Evolutionary conservation across 2,888 invertebrate genomes (phyloP), one percentile per base, ranked within the genome.

Genomic region (Eumerus sabulonum): DNA sequence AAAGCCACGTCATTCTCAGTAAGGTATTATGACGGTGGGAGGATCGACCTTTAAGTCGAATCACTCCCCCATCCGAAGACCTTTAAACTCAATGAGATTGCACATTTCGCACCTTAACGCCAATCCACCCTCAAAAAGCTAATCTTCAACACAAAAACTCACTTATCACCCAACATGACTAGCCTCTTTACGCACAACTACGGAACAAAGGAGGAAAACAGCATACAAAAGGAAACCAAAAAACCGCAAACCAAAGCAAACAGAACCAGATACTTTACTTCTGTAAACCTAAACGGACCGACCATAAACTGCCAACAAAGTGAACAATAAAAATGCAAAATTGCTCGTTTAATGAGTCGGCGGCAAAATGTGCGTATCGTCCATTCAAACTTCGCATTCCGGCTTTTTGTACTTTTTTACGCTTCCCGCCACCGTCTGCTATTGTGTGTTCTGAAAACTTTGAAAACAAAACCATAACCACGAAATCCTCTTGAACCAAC

Each of bases 291-390:
- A 27, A 27, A 27, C 27, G 27, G 27, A 38, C 36, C 53, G 27
- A 38, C 36, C 53, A 70, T 48, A 70, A 62, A 53, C 53, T 27
- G 47, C 11, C 27, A 60, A 54, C 53, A 70, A 70, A 70, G 60
- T 60, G 60, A 70, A 47, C 60, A 40, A 48, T 62, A 70, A 62
- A 54, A 70, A 54, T 60, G 47, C 47, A 53, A 62, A 70, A 70
- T 48, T 40, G 40, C 54, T 62, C 62, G 53, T 47, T 70, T 54
- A 62, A 62, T 60, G 60, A 47, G 42, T 62, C 40, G 35, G 53
- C 40, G 17, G 47, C 42, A 35, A 53, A 53, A 42, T 60, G 45
- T 68, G 44, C 51, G 59, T 59, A 59, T 68, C 27, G 50, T 40
- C 60, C 70, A 70, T 54, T 60, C 54, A 9, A 54, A 40, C 17